These are phyloP conservation scores for Meloidogyne exigua DNA, from an alignment of 1,140 invertebrate genomes.

Conservation along the genomic window DNA sequence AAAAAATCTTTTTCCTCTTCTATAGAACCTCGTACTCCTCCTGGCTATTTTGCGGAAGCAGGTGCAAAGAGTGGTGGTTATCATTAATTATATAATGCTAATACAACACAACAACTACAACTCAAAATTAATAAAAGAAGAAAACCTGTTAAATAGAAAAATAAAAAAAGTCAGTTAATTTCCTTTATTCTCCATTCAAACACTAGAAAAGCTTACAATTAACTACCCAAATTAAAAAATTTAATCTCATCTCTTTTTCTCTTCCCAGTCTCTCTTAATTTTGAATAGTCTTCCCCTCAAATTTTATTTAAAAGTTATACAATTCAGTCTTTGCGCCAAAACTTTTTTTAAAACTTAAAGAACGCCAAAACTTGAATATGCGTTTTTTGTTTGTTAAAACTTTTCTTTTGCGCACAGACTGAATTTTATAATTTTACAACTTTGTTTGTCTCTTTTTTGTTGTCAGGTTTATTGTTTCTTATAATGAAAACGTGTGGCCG, in stretches of 20 bases:
- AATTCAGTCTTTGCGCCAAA: not conserved
- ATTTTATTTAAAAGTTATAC: not conserved
- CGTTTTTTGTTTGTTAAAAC: no score
- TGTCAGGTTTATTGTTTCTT: not conserved
- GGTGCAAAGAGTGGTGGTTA: slow-evolving; percentile 33
- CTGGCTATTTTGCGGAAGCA: slow-evolving; percentile 47
- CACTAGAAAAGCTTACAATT: not conserved
- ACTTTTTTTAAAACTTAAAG: not conserved
- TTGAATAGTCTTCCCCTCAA: not conserved
- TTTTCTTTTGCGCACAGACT: not conserved
- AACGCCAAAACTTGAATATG: not conserved
- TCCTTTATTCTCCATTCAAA: not conserved
- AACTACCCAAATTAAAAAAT: not conserved
- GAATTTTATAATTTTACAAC: not conserved
- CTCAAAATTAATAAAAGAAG: not conserved
- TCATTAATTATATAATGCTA: slow-evolving; percentile 1
- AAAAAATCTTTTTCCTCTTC: not conserved
- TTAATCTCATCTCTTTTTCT: not conserved
- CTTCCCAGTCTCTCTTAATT: not conserved
- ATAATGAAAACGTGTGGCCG: not conserved
- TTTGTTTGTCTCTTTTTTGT: not conserved
- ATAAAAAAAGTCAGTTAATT: not conserved
- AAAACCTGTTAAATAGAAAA: not conserved
- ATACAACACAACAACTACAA: not conserved
- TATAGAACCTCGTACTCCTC: slow-evolving; percentile 59